These are phyloP conservation scores for Ips typographus DNA, from an alignment of 1,140 invertebrate genomes.

Conservation along the genomic window DNA sequence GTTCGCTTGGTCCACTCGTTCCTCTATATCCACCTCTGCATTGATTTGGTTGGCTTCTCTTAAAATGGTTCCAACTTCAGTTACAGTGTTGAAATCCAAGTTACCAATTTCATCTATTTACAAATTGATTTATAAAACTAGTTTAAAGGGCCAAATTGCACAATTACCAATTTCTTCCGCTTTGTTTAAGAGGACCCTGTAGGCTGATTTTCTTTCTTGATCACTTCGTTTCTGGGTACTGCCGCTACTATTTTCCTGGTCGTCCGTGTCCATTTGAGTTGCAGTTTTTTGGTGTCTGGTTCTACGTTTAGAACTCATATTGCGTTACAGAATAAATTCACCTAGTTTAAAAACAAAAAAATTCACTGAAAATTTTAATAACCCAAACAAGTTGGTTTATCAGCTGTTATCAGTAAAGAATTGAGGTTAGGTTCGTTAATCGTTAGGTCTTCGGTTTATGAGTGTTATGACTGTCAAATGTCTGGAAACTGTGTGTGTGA, in stretches of 20 bases:
- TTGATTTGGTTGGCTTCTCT: constrained; percentile 50
- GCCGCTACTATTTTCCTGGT: constrained; percentile 17
- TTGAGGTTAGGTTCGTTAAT: too few relatives aligned
- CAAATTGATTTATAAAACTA: neutral
- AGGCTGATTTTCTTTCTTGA: constrained; percentile 33
- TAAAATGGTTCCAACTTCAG: constrained; percentile 49
- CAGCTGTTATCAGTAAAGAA: too few relatives aligned
- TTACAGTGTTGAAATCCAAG: constrained; percentile 48
- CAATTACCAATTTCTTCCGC: constrained; percentile 36
- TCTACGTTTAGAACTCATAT: too few relatives aligned
- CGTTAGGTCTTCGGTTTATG: too few relatives aligned
- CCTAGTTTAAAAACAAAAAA: too few relatives aligned
- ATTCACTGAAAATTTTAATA: too few relatives aligned
- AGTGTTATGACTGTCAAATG: too few relatives aligned
- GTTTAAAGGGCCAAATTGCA: neutral
- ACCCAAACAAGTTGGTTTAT: too few relatives aligned
- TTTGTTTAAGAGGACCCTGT: constrained; percentile 37
- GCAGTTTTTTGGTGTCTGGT: neutral
- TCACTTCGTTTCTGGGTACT: neutral
- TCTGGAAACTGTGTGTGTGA: too few relatives aligned
- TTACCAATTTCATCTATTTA: constrained; percentile 44
- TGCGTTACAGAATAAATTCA: too few relatives aligned
- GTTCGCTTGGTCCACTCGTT: constrained; percentile 52
- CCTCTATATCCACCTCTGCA: constrained; percentile 48
- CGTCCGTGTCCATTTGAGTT: neutral